A percentile compares a stretch with the other conserved stretches of the same genome.
Conservation (phyloP, 35 echinoderm and acorn worm species). For the Heliocidaris tuberculata region DNA sequence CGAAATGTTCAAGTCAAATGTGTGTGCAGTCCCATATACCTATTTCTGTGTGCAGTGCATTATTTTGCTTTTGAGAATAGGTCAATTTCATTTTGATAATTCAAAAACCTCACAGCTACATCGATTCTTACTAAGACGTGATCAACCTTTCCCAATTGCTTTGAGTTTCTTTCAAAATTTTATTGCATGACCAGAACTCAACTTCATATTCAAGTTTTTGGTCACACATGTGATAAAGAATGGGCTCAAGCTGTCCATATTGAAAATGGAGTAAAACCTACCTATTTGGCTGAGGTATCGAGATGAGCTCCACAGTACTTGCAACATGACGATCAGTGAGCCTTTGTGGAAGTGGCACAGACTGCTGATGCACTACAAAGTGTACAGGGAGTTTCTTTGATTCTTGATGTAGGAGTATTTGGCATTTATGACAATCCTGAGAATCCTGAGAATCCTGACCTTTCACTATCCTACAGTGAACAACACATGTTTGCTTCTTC, state of each 20-base stretch:
- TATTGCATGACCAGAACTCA: no score
- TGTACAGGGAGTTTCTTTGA: neutral
- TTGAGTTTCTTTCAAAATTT: no score
- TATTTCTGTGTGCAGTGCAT: no score
- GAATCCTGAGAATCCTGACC: neutral
- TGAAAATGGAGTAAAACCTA: neutral
- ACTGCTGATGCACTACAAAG: neutral
- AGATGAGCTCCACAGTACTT: constrained; percentile 22
- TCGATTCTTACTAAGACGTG: no score
- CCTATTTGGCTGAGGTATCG: constrained; percentile 23
- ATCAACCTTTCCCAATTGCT: no score
- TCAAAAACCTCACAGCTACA: no score
- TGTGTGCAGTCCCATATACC: no score
- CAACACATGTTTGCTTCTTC: constrained; percentile 25
- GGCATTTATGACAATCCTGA: neutral
- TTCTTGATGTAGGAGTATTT: neutral
- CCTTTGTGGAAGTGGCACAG: neutral
- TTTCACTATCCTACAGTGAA: neutral
- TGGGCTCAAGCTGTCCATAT: neutral
- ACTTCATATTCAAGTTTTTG: no score
- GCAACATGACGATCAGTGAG: neutral
- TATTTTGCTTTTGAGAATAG: no score
- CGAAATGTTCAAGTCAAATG: no score
- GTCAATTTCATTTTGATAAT: no score
- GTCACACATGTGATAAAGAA: no score